A percentile compares a stretch with the other conserved stretches of the same genome.
These are phyloP conservation scores for Menidia menidia DNA, from an alignment of 2,797 vertebrate species.

Conservation along the genomic window DNA sequence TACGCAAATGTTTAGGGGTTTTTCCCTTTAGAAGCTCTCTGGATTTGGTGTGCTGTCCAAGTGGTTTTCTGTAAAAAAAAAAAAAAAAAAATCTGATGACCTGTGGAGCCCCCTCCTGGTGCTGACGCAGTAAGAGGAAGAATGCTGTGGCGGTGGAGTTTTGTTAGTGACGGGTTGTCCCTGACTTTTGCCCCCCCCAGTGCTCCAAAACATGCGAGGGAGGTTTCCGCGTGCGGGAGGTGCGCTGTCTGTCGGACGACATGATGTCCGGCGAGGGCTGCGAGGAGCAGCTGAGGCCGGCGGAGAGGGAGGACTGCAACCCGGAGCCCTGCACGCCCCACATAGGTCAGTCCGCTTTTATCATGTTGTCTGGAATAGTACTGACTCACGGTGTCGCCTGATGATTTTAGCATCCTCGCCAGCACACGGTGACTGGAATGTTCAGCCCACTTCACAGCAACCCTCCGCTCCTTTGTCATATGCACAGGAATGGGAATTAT, in stretches of 20 bases:
- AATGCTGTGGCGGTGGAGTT: not conserved
- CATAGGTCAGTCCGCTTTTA: conserved; percentile 83
- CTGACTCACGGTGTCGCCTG: not conserved
- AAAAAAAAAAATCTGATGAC: not conserved
- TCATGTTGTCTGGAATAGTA: conserved; percentile 8
- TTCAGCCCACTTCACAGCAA: not conserved
- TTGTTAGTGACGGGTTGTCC: not conserved
- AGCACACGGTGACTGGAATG: conserved; percentile 6
- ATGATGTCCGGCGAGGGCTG: conserved; percentile 86
- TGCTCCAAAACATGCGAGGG: conserved; percentile 95
- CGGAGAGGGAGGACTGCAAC: conserved; percentile 87
- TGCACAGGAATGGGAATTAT: not conserved
- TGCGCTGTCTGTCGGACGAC: conserved; percentile 91
- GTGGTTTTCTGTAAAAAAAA: not conserved
- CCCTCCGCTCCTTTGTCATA: not conserved
- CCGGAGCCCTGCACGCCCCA: conserved; percentile 89
- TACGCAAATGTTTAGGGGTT: not conserved
- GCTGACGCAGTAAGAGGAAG: not conserved
- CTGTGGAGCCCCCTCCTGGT: not conserved
- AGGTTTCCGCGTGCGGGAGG: conserved; percentile 92
- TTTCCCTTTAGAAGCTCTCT: not conserved
- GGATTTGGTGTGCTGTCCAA: not conserved
- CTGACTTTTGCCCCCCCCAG: conserved; percentile 70
- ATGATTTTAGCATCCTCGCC: conserved; percentile 11
- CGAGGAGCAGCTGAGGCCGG: conserved; percentile 84